Evolutionary conservation across 2,113 vertebrate species (phyloP).

Genomic region (Pionites leucogaster): DNA sequence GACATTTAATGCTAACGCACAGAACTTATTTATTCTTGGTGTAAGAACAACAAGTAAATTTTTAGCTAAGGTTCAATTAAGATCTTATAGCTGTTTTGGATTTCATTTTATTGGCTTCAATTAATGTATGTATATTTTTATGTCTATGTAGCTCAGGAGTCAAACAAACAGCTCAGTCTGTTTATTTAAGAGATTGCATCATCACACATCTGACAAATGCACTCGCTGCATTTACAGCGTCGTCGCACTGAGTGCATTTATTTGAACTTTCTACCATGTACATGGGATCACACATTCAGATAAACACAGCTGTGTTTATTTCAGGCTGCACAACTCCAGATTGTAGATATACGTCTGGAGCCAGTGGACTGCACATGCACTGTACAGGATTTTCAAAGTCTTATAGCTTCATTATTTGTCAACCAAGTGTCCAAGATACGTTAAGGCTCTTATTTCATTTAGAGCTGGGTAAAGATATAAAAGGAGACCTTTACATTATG

Average conservation of each 20-base stretch:
- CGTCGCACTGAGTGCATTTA: conserved; percentile 65
- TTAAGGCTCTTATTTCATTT: conserved; percentile 1
- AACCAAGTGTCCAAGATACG: background rate
- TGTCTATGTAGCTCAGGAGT: conserved; percentile 58
- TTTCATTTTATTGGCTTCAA: conserved; percentile 36
- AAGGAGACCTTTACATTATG: background rate
- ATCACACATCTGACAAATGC: conserved; percentile 77
- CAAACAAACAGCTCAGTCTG: conserved; percentile 66
- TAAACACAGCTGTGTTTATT: conserved; percentile 84
- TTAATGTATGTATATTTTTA: conserved; percentile 32
- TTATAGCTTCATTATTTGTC: conserved; percentile 42
- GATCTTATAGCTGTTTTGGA: conserved; percentile 9
- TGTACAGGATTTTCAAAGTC: conserved; percentile 27
- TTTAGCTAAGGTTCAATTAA: conserved; percentile 28
- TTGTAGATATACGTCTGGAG: conserved; percentile 62
- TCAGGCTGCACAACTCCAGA: conserved; percentile 67
- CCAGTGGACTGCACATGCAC: conserved; percentile 59
- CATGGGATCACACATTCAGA: conserved; percentile 76
- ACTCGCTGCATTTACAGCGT: conserved; percentile 66
- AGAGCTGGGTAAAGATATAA: conserved; percentile 1
- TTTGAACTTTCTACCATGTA: conserved; percentile 78
- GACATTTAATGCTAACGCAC: background rate
- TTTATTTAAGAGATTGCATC: conserved; percentile 77
- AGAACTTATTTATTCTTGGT: conserved; percentile 16
- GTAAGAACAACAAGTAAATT: background rate